phyloP scores from a whole-genome alignment of 2,888 invertebrate species.

The Ichneumon xanthorius region DNA sequence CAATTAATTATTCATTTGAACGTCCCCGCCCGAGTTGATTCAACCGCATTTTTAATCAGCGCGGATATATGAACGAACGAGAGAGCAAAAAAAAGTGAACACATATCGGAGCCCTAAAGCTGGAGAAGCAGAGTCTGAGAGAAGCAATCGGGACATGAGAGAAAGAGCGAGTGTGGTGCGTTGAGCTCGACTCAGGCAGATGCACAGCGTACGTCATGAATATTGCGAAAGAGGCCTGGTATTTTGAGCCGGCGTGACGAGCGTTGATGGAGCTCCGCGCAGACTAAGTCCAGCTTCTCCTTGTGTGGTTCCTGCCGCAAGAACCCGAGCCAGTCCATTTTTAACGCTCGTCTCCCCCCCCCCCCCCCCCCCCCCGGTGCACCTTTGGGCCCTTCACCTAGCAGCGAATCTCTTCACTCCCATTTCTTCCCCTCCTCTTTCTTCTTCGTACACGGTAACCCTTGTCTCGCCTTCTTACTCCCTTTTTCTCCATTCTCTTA shows the following conservation, averaged over 20 bases:
- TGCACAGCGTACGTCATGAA: slow-evolving; percentile 74
- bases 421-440: slow-evolving; percentile 41
- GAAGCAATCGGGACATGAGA: neutral
- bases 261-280: slow-evolving; percentile 80
- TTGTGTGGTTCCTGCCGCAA: slow-evolving; percentile 80
- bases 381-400: slow-evolving; percentile 19
- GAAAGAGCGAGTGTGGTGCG: slow-evolving; percentile 47
- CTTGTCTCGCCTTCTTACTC: slow-evolving; percentile 47
- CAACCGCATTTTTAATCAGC: too few species aligned
- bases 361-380: slow-evolving; percentile 55
- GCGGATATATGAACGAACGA: too few species aligned
- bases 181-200: slow-evolving; percentile 34
- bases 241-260: slow-evolving; percentile 83
- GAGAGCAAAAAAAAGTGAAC: too few species aligned
- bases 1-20: too few species aligned
- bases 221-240: slow-evolving; percentile 76
- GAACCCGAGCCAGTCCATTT: slow-evolving; percentile 78
- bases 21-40: too few species aligned
- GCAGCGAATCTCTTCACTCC: slow-evolving; percentile 45
- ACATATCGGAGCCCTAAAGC: slow-evolving; percentile 2
- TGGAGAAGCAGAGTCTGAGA: neutral
- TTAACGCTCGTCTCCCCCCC: slow-evolving; percentile 53
- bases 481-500: slow-evolving; percentile 25
- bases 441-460: slow-evolving; percentile 41
- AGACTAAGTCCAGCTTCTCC: slow-evolving; percentile 71